phyloP scores from a whole-genome alignment of 2,113 vertebrate species.

The Eudyptes chrysolophus region DNA sequence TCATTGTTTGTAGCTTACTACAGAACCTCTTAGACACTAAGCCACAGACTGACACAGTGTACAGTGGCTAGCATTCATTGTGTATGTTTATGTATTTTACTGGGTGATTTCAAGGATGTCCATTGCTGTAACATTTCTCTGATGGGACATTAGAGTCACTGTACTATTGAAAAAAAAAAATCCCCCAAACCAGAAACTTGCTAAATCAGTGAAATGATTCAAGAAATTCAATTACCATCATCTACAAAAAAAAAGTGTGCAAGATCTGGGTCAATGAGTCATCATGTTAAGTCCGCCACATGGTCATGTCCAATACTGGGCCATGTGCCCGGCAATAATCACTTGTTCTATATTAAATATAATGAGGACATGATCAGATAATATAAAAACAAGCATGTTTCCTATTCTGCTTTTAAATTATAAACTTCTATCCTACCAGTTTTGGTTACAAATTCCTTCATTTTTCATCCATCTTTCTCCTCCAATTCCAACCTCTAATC shows the following conservation, averaged over 20 bases:
- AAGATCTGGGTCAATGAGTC: background rate
- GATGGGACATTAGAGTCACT: background rate
- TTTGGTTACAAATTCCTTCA: background rate
- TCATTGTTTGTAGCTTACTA: background rate
- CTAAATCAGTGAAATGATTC: background rate
- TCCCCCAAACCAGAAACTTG: background rate
- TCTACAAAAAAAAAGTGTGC: background rate
- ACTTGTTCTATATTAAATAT: background rate
- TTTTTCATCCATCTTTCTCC: background rate
- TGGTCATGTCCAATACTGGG: background rate
- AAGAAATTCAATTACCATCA: background rate
- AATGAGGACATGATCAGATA: background rate
- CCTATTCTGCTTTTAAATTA: background rate
- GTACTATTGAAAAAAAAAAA: too few species aligned
- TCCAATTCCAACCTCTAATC: background rate
- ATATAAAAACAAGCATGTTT: background rate
- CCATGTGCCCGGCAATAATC: background rate
- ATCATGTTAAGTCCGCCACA: background rate
- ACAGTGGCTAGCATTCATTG: too few species aligned
- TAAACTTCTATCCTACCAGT: background rate
- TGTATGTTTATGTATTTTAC: background rate
- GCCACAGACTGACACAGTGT: background rate
- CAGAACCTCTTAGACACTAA: background rate
- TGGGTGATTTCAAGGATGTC: background rate
- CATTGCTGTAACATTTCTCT: background rate